A percentile compares a stretch with the other conserved stretches of the same genome.
These are phyloP conservation scores for Nomada hirtipes DNA, from an alignment of 2,888 invertebrate species.

Conservation along the genomic window DNA sequence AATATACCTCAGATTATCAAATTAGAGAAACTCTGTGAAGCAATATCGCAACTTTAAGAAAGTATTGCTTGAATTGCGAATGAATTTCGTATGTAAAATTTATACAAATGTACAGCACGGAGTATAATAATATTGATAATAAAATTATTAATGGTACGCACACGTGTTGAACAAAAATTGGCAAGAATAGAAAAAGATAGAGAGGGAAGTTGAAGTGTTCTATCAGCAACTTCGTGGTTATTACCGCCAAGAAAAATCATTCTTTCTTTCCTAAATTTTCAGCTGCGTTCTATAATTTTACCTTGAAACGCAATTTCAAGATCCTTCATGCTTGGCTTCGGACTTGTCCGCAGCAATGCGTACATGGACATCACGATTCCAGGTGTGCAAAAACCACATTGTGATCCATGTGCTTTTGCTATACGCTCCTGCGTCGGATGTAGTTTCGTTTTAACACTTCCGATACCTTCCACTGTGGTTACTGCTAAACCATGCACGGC, in stretches of 20 bases:
- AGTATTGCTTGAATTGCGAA: not conserved
- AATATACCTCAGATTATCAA: not conserved
- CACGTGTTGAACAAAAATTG: not conserved
- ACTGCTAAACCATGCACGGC: slow-evolving; percentile 95
- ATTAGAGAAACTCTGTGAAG: slow-evolving; percentile 4
- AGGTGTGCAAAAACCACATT: slow-evolving; percentile 98
- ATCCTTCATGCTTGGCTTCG: slow-evolving; percentile 90
- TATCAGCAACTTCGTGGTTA: not conserved
- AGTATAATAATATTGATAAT: not conserved
- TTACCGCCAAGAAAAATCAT: not conserved
- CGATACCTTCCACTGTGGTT: slow-evolving; percentile 97
- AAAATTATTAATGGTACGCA: not conserved
- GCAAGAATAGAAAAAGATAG: not conserved
- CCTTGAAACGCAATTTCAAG: slow-evolving; percentile 94
- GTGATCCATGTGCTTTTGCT: slow-evolving; percentile 96
- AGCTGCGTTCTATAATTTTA: slow-evolving; percentile 28
- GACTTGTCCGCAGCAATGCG: slow-evolving; percentile 90
- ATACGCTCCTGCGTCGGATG: slow-evolving; percentile 95
- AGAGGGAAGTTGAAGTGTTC: not conserved
- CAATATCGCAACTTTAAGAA: not conserved
- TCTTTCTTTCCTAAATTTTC: not conserved
- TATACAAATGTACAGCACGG: not conserved
- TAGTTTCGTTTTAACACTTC: slow-evolving; percentile 90
- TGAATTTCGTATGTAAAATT: not conserved
- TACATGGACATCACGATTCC: slow-evolving; percentile 99